A percentile compares a stretch with the other conserved stretches of the same genome.
phyloP scores from a whole-genome alignment of 1,140 invertebrate genomes.

The Habropoda laboriosa region DNA sequence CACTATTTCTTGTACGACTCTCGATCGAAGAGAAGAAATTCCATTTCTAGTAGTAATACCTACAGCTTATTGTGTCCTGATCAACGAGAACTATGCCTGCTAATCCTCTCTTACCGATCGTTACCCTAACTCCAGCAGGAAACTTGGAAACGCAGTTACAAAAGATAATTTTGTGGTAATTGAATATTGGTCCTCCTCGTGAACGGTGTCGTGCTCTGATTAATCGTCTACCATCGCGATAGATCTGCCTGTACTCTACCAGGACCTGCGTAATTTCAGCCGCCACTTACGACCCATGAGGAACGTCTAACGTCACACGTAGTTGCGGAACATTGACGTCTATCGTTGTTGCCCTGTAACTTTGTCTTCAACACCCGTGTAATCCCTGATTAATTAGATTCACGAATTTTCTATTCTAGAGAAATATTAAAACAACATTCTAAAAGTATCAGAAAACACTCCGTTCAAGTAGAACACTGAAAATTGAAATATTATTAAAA shows the following conservation, averaged over 20 bases:
- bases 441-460: too few relatives aligned
- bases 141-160: conserved; percentile 18
- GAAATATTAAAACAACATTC: too few relatives aligned
- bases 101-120: not conserved
- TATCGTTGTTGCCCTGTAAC: too few relatives aligned
- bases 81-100: not conserved
- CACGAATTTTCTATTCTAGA: too few relatives aligned
- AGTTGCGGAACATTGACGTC: not conserved
- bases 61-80: not conserved
- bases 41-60: not conserved
- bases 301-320: not conserved
- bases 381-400: too few relatives aligned
- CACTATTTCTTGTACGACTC: too few relatives aligned
- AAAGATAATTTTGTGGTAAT: conserved; percentile 40
- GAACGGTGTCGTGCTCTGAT: conserved; percentile 14
- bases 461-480: too few relatives aligned
- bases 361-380: too few relatives aligned
- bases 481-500: too few relatives aligned
- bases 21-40: too few relatives aligned
- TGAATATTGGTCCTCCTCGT: conserved; percentile 23
- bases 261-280: conserved; percentile 12
- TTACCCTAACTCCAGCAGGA: not conserved
- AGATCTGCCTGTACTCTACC: not conserved
- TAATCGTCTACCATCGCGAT: conserved; percentile 8
- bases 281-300: not conserved